Evolutionary conservation across 2,888 invertebrate species (phyloP).

Genomic region (Sarcophaga rosellei): DNA sequence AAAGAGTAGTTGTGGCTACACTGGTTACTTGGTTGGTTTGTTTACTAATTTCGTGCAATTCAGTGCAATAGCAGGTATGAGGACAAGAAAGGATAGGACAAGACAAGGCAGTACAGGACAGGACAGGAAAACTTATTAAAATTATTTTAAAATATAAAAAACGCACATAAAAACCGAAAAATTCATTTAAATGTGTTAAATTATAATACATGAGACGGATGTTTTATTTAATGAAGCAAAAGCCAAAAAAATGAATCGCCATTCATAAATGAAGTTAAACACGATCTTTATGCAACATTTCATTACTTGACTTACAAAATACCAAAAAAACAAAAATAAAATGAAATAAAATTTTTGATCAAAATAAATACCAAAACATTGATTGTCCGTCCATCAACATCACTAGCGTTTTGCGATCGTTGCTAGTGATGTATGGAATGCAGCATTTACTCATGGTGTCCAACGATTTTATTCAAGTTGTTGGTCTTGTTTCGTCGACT

Average conservation of each 20-base stretch:
- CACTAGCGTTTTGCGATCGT: background rate
- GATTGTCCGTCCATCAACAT: conserved; percentile 42
- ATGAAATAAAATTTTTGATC: conserved; percentile 1
- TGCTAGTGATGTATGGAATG: conserved; percentile 8
- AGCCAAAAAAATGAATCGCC: conserved; percentile 13
- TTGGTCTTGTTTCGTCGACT: too few relatives aligned
- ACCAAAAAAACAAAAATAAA: background rate
- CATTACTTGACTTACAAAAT: conserved; percentile 23
- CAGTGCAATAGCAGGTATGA: background rate
- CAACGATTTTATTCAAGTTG: conserved; percentile 5
- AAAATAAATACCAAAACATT: background rate
- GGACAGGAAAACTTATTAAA: conserved; percentile 50
- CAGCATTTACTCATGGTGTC: conserved; percentile 5
- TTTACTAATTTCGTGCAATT: background rate
- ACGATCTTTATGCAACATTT: conserved; percentile 62
- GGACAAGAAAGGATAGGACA: background rate
- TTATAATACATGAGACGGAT: conserved; percentile 60
- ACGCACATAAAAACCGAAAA: background rate
- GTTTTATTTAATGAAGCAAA: conserved; percentile 26
- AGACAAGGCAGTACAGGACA: background rate
- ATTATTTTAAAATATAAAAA: conserved; percentile 16
- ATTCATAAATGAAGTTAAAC: conserved; percentile 53
- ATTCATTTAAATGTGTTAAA: background rate
- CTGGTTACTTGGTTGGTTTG: background rate
- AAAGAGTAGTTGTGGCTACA: conserved; percentile 6